Evolutionary conservation across 2,888 invertebrate genomes (phyloP), one percentile per base, ranked within the genome.

Genomic region (Macaria notata): DNA sequence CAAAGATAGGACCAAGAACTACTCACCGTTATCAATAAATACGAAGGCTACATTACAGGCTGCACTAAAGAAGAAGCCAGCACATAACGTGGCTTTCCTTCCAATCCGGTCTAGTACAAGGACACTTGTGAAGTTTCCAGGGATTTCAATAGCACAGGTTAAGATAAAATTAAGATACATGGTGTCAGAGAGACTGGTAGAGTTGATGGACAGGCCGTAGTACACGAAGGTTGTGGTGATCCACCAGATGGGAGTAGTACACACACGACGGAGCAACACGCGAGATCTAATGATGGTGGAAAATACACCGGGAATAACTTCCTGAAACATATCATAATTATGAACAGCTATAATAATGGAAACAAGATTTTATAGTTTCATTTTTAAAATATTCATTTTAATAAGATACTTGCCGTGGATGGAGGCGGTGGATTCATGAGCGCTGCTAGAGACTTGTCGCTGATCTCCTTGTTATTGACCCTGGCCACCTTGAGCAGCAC

Each of bases 141-240:
- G 96, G 59, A 96, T 93, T 79, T 96, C 96, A 29, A 95, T 92
- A 19, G 93, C 79, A 0, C 92, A 85, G 0, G 94, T 93, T 51
- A 94, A 74, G 46, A 96, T 94, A 74, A 71, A 96, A 82, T 96
- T 96, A 4, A 95, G 73, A 76, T 96, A 95, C 79, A 94, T 94
- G 71, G 95, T 93, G 30, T 95, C 95, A 4, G 94, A 93, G 39
- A 97, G 85, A 1, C 94, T 92, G 1, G 95, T 95, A 0, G 96
- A 94, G 83, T 95, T 96, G 62, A 96, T 89, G 9, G 95, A 95
- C 29, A 97, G 84, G 0, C 96, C 96, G 71, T 95, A 96, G 83
- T 95, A 97, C 7, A 96, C 94, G 68, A 96, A 94, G 0, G 95
- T 94, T 63, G 95, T 94, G 2, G 95, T 94, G 49, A 96, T 93